Evolutionary conservation across 2,797 vertebrate species (phyloP), one percentile per base, ranked within the genome.

Genomic region (Scleropages formosus): DNA sequence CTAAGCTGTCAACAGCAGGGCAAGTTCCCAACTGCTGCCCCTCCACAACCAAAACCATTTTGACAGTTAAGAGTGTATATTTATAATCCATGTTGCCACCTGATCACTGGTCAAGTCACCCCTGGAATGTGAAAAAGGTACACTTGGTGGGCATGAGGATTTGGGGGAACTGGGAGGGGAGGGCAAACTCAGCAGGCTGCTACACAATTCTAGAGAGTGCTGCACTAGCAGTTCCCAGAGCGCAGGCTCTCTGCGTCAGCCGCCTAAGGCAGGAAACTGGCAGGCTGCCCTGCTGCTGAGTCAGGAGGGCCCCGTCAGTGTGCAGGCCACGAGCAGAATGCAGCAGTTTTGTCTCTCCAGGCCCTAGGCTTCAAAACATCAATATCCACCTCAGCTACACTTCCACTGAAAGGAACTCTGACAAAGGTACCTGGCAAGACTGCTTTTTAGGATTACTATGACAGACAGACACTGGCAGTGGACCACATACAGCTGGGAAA

Each of bases 201-300:
- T 77, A 75, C 78, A 76, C 79, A 64, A 82, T 82, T 80, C 78
- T 75, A 80, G 73, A 78, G 76, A 78, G 16, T 0, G 73, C 84
- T 79, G 80, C 85, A 80, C 83, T 82, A 82, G 44, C 58, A 53
- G 46, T 63, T 66, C 62, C 66, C 68, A 31, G 39, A 67, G 78
- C 64, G 61, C 47, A 59, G 53, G 66, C 27, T 46, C 24, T 44
- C 58, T 22, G 26, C 6, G 11, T 53, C 81, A 78, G 72, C 65
- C 84, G 80, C 79, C 79, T 82, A 77, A 84, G 81, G 83, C 79
- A 78, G 79, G 79, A 82, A 78, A 79, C 84, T 89, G 87, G 89
- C 87, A 82, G 53, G 24, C 69, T 85, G 88, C 88, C 88, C 77
- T 20, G n/a, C 73, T 88, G 90, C 89, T 87, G 89, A 89, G 84